These are phyloP conservation scores for Corapipo altera DNA, from an alignment of 2,113 vertebrate genomes.

Conservation along the genomic window DNA sequence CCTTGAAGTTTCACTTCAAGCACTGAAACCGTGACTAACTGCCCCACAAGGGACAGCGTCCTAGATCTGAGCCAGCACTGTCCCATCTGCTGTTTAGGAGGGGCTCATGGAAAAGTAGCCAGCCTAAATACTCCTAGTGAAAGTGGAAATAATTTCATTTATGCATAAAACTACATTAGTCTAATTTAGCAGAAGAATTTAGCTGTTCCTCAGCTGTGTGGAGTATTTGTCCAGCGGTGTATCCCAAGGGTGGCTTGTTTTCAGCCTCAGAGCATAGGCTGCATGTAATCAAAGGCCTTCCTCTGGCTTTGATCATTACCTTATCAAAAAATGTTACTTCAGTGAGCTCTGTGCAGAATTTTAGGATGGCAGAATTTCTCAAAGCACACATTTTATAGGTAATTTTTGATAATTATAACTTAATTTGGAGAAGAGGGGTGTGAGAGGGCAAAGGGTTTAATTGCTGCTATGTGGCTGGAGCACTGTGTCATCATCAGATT, in stretches of 20 bases:
- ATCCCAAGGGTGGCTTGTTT: not conserved
- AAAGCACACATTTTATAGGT: not conserved
- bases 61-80: not conserved
- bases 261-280: not conserved
- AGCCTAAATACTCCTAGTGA: not conserved
- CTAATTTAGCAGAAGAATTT: not conserved
- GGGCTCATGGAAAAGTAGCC: not conserved
- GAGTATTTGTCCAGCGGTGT: not conserved
- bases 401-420: not conserved
- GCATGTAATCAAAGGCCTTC: not conserved
- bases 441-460: conserved; percentile 20
- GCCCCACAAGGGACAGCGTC: not conserved
- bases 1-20: not conserved
- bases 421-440: not conserved
- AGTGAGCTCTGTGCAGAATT: not conserved
- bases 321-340: not conserved
- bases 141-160: not conserved
- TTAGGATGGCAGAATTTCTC: not conserved
- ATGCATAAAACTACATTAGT: not conserved
- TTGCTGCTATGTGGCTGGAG: not conserved
- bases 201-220: not conserved
- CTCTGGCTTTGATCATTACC: not conserved
- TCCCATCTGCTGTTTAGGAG: not conserved
- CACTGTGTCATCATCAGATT: not conserved
- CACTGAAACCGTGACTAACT: not conserved